Conservation (phyloP, 2,113 vertebrate genomes). For the Lasiurus cinereus region DNA sequence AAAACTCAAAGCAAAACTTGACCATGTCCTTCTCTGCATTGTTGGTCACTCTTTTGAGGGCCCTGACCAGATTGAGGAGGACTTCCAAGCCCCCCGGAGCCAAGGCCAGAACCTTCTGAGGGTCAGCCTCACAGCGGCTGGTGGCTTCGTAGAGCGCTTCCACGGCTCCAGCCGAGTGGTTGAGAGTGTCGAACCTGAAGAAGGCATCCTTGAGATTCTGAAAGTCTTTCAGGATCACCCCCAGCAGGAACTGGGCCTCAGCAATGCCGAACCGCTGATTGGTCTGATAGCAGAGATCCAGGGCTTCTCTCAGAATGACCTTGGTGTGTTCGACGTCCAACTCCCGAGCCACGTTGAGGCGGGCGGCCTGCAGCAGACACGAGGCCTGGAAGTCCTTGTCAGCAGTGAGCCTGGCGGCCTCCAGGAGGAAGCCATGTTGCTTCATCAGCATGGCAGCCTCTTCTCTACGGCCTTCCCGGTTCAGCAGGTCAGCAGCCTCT, state of each 20-base stretch:
- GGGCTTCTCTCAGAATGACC: conserved; percentile 84
- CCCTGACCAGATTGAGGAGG: conserved; percentile 85
- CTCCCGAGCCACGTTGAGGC: conserved; percentile 66
- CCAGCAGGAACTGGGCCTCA: conserved; percentile 87
- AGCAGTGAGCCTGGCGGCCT: conserved; percentile 87
- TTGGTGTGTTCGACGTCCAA: conserved; percentile 8
- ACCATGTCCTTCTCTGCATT: conserved; percentile 90
- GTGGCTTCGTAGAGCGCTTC: conserved; percentile 86
- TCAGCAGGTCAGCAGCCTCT: conserved; percentile 88
- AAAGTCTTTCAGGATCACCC: conserved; percentile 84
- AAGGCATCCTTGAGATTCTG: conserved; percentile 77
- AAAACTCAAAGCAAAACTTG: conserved; percentile 90
- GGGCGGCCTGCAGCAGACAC: conserved; percentile 87
- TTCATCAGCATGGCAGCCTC: conserved; percentile 90
- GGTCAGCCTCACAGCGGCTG: conserved; percentile 48
- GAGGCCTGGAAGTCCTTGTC: conserved; percentile 86
- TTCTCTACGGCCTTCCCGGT: conserved; percentile 85
- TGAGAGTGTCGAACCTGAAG: conserved; percentile 79
- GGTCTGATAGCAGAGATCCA: conserved; percentile 84
- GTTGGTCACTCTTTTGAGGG: conserved; percentile 85
- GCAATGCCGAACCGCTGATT: conserved; percentile 82
- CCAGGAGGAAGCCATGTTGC: conserved; percentile 86
- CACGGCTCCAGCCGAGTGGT: conserved; percentile 87
- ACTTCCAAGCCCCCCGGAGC: conserved; percentile 79
- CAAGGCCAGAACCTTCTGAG: conserved; percentile 78